Base-by-base conservation (phyloP, 1,140 invertebrate species). In the Laodelphax striatellus region DNA sequence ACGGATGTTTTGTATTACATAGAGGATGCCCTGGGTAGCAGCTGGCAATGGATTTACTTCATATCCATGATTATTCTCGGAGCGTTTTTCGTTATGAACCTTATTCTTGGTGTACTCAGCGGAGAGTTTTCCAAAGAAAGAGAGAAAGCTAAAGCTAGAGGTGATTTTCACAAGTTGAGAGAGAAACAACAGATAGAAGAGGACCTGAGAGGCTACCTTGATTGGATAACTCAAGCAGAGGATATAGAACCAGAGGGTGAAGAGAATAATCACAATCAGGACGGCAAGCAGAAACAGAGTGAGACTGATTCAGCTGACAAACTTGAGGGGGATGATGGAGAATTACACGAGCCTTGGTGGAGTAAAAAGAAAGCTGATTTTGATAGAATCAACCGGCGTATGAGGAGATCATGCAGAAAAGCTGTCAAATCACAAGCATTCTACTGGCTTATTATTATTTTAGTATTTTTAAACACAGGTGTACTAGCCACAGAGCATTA, bases 61-160 rank as follows among this genome's bases (percentile, higher is more conserved):
- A 88, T 99, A 62, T 96, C 94, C 19, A 87, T 99, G 80, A 95
- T 99, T 64, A 98, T 99, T 63, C 84, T 99, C 62, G 97, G 97
- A 56, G 97, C 97, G 65, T 99, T 99, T 79, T 99, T 99, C 77
- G 97, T 99, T 61, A 97, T 99, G 87, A 99, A 99, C 77, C 83
- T 99, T 55, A 98, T 99, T 87, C 92, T 99, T 75, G 97, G 97
- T 93, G 97, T 99, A 65, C 83, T 99, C 69, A 98, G 94, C 72
- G 97, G 96, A 80, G 97, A 99, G 75, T 99, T 99, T 80, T 99
- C 97, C 31, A 99, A 99, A 80, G 97, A 99, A 77, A 90, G 96
- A 86, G 97, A 98, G 75, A 99, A 99, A 73, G 97, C 97, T 0
- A 96, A 98, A 77, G 92, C 94, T 56, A 79, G 97, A 62, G 97